Conservation (phyloP, 1,140 invertebrate genomes). For the Heliothis subflexa region DNA sequence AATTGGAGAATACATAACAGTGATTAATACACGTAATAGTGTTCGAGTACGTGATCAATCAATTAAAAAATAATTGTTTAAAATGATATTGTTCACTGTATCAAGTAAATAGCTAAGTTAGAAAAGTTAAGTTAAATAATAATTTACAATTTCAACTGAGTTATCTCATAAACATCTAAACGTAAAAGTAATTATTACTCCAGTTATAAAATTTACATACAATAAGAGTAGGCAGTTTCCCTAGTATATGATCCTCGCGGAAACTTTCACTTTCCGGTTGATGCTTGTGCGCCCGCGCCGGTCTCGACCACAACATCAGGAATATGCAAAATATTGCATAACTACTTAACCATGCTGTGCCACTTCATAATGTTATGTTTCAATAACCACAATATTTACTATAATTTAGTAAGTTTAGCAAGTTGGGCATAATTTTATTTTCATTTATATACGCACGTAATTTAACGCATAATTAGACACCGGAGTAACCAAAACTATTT, state of each 20-base stretch:
- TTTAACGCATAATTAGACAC: no score
- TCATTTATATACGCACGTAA: no score
- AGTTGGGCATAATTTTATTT: no score
- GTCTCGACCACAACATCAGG: constrained; percentile 34
- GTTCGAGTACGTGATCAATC: not conserved
- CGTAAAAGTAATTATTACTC: not conserved
- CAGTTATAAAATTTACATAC: constrained; percentile 14
- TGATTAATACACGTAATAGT: not conserved
- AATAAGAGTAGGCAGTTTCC: constrained; percentile 20
- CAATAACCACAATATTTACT: no score
- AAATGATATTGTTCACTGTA: not conserved
- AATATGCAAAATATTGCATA: constrained; percentile 46
- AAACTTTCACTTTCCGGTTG: constrained; percentile 51
- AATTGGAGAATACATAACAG: not conserved
- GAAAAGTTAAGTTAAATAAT: no score
- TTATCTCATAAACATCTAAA: no score
- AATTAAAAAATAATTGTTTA: not conserved
- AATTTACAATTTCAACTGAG: no score
- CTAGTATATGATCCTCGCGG: constrained; percentile 40
- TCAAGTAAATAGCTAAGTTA: not conserved
- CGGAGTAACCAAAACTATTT: no score
- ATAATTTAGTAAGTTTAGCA: no score
- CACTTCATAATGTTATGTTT: not conserved
- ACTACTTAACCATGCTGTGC: constrained; percentile 10
- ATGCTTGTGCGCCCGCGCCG: constrained; percentile 9